Conservation (phyloP, 2,888 invertebrate genomes). For the Microplitis manilae region DNA sequence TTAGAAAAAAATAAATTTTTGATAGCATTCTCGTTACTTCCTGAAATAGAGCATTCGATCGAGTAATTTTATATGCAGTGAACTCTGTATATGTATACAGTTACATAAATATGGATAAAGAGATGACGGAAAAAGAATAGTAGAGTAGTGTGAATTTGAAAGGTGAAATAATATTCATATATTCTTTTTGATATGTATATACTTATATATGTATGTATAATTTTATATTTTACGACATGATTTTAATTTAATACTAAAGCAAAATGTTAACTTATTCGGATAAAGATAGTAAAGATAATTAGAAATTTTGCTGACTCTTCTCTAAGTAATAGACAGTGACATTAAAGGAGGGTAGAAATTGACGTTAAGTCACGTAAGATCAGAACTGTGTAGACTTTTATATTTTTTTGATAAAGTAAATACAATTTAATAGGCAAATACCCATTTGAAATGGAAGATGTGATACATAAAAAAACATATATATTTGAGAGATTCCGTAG, state of each 20-base stretch:
- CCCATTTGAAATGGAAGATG: too few relatives aligned
- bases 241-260: not conserved
- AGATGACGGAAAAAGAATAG: not conserved
- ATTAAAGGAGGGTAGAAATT: not conserved
- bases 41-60: not conserved
- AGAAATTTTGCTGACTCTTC: not conserved
- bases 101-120: not conserved
- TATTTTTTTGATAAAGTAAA: not conserved
- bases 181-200: not conserved
- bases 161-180: not conserved
- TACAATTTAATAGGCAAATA: not conserved
- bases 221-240: not conserved
- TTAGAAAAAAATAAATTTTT: not conserved
- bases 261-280: not conserved
- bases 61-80: not conserved
- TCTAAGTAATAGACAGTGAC: not conserved
- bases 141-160: not conserved
- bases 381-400: not conserved
- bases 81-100: not conserved
- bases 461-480: too few relatives aligned
- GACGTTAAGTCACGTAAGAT: not conserved
- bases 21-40: not conserved
- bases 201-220: not conserved
- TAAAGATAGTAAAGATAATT: not conserved
- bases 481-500: too few relatives aligned